A percentile compares a stretch with the other conserved stretches of the same genome.
These are phyloP conservation scores for Brenthis hecate DNA, from an alignment of 2,888 invertebrate species.

Conservation along the genomic window DNA sequence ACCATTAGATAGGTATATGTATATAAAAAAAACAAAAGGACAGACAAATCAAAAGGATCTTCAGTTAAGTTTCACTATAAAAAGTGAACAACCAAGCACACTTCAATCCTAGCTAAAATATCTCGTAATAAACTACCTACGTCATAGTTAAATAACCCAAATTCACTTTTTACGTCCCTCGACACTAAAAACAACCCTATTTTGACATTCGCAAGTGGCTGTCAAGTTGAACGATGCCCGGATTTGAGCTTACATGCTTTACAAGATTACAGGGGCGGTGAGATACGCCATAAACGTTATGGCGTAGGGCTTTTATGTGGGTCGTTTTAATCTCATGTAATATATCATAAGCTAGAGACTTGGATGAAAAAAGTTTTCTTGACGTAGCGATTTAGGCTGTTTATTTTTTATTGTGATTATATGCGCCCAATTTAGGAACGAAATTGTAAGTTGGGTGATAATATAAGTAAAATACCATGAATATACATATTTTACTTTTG, in stretches of 20 bases:
- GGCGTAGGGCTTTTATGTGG: constrained; percentile 60
- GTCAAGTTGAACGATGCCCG: constrained; percentile 65
- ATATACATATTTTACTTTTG: background rate
- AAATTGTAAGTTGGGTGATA: background rate
- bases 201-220: constrained; percentile 67
- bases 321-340: constrained; percentile 61
- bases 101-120: constrained; percentile 18
- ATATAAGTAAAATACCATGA: no score
- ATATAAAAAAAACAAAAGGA: no score
- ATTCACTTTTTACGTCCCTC: constrained; percentile 40
- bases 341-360: constrained; percentile 27
- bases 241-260: constrained; percentile 67
- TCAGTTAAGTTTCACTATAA: no score
- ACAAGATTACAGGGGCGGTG: constrained; percentile 66
- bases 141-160: constrained; percentile 14
- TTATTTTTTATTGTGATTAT: constrained; percentile 8
- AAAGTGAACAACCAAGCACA: background rate
- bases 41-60: constrained; percentile 24
- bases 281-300: constrained; percentile 64
- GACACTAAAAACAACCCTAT: constrained; percentile 56
- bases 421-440: constrained; percentile 1
- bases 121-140: constrained; percentile 30
- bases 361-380: constrained; percentile 27
- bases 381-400: constrained; percentile 4
- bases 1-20: no score